Conservation (phyloP, 2,113 vertebrate genomes). For the Centropus bengalensis region DNA sequence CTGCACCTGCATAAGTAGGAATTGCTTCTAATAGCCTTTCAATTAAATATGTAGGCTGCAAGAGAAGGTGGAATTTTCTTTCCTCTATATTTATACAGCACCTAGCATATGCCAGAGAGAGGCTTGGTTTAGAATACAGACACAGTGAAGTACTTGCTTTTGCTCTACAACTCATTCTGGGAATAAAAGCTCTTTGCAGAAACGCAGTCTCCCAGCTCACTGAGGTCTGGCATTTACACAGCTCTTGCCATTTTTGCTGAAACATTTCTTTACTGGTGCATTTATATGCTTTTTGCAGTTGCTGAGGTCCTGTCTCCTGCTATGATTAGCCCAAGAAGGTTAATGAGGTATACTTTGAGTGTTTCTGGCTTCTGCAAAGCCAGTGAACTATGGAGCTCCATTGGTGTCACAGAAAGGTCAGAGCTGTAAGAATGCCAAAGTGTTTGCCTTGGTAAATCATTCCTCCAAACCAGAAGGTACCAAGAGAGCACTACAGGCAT, state of each 20-base stretch:
- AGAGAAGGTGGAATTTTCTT: constrained; percentile 24
- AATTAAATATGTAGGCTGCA: constrained; percentile 36
- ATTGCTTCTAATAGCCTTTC: constrained; percentile 57
- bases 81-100: constrained; percentile 24
- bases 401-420: constrained; percentile 25
- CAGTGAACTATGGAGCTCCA: constrained; percentile 20
- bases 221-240: constrained; percentile 56
- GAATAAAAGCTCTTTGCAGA: constrained; percentile 53
- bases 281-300: constrained; percentile 58
- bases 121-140: not conserved
- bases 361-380: constrained; percentile 31
- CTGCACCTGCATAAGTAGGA: constrained; percentile 56
- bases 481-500: not conserved
- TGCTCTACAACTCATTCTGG: constrained; percentile 29
- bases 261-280: constrained; percentile 35
- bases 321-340: constrained; percentile 70
- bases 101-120: not conserved
- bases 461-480: not conserved
- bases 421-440: not conserved
- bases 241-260: constrained; percentile 57
- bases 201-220: not conserved
- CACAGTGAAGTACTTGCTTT: not conserved
- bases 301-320: constrained; percentile 49
- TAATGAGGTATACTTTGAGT: constrained; percentile 66
- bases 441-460: constrained; percentile 14